Conservation (phyloP, 2,113 vertebrate species). For the Atherinomorus stipes region DNA sequence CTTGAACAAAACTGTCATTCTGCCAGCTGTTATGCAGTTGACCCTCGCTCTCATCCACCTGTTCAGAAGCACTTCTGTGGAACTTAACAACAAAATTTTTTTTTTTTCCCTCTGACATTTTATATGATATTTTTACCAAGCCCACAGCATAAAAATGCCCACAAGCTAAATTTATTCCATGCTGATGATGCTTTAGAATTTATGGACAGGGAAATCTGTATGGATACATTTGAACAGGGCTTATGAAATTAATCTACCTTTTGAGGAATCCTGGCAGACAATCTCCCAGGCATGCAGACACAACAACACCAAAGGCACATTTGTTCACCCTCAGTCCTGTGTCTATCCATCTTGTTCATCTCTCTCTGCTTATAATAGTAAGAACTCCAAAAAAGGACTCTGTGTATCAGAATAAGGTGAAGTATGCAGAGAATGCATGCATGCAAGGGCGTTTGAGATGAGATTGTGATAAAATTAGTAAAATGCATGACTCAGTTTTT, state of each 20-base stretch:
- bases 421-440: conserved; percentile 3
- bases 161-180: not conserved
- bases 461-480: conserved; percentile 16
- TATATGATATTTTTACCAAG: not conserved
- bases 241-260: conserved; percentile 61
- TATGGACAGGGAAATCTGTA: conserved; percentile 44
- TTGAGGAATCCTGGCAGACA: conserved; percentile 43
- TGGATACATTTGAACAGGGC: conserved; percentile 43
- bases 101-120: not conserved
- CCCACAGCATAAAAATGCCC: not conserved
- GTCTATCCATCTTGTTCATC: conserved; percentile 1
- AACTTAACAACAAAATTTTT: conserved; percentile 4
- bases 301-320: conserved; percentile 16
- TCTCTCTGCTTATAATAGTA: conserved; percentile 10
- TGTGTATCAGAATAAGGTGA: conserved; percentile 1
- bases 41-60: conserved; percentile 38
- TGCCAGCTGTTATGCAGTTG: conserved; percentile 35
- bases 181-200: conserved; percentile 2
- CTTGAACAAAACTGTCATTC: conserved; percentile 21
- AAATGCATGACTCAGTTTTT: not conserved
- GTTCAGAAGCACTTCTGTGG: conserved; percentile 3
- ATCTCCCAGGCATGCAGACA: conserved; percentile 9
- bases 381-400: not conserved
- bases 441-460: not conserved
- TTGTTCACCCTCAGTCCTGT: not conserved